Evolutionary conservation across 1,140 invertebrate genomes (phyloP).

Genomic region (Zeugodacus cucurbitae): DNA sequence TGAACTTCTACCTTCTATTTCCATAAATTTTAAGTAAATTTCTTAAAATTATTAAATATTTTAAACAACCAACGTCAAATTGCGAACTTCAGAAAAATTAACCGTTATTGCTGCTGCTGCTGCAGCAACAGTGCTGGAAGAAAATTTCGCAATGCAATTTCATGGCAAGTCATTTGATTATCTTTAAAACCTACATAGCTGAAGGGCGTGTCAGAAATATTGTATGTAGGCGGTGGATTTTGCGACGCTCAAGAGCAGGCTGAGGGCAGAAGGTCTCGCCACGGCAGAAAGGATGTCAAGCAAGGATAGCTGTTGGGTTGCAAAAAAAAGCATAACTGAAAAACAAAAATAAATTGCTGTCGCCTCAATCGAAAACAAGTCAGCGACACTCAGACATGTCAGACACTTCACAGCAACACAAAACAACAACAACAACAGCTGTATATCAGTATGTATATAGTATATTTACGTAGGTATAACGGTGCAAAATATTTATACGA

Average conservation of each 20-base stretch:
- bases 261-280: background rate
- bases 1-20: no score
- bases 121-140: background rate
- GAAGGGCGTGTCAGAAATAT: background rate
- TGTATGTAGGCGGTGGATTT: background rate
- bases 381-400: slow-evolving; percentile 50
- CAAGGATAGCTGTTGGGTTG: background rate
- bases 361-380: slow-evolving; percentile 60
- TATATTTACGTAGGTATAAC: background rate
- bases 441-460: no score
- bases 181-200: background rate
- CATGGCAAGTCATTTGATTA: slow-evolving; percentile 30
- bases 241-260: background rate
- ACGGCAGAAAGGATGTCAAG: background rate
- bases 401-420: slow-evolving; percentile 31
- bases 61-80: background rate
- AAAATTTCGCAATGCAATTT: slow-evolving; percentile 22
- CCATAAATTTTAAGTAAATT: no score
- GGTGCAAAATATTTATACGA: background rate
- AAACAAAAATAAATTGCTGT: background rate
- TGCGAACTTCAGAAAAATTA: background rate
- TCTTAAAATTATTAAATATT: background rate
- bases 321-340: background rate
- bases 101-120: background rate
- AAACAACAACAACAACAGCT: slow-evolving; percentile 46